These are phyloP conservation scores for Psittacara wagleri DNA, from an alignment of 2,113 vertebrate genomes.

Conservation along the genomic window DNA sequence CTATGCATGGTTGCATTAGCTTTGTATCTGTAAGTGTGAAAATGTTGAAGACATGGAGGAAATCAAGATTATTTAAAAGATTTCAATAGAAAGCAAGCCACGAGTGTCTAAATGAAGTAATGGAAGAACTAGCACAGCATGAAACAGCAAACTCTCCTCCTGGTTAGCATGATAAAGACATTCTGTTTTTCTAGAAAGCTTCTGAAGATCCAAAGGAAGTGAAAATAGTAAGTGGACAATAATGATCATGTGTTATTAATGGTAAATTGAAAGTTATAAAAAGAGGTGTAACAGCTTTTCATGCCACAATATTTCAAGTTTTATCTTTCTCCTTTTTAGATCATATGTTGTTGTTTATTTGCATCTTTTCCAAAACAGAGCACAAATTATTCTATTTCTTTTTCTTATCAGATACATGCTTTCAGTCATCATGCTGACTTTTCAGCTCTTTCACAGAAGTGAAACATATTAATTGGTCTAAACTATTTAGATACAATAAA, in stretches of 20 bases:
- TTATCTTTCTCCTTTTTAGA: not conserved
- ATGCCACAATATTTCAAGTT: not conserved
- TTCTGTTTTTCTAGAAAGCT: not conserved
- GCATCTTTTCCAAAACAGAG: not conserved
- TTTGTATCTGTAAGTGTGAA: not conserved
- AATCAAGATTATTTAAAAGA: not conserved
- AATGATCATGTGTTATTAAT: not conserved
- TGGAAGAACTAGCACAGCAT: not conserved
- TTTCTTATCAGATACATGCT: not conserved
- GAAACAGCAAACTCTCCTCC: not conserved
- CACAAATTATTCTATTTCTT: not conserved
- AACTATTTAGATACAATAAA: not conserved
- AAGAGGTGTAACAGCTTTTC: not conserved
- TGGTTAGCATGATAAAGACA: not conserved
- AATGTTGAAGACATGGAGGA: not conserved
- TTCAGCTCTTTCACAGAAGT: not conserved
- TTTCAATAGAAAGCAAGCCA: not conserved
- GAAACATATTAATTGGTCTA: not conserved
- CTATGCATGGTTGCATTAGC: not conserved
- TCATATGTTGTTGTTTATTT: not conserved
- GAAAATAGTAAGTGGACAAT: not conserved
- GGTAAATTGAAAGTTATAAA: not conserved
- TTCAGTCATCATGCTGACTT: not conserved
- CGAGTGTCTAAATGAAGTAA: not conserved
- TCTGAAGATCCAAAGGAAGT: not conserved